Base-by-base conservation (phyloP, 1,140 invertebrate genomes). In the Propsilocerus akamusi region DNA sequence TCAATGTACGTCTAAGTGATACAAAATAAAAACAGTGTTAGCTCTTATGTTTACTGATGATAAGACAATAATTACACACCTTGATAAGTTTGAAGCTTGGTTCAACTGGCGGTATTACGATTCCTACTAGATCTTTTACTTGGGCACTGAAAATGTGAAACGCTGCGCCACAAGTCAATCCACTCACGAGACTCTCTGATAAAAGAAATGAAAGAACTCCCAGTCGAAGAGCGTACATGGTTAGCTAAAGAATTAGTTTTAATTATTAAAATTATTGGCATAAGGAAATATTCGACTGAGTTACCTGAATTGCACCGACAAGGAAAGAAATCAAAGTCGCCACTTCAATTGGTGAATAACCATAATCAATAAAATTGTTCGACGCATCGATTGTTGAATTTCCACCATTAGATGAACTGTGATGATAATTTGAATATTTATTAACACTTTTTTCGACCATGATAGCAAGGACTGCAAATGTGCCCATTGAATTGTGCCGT, bases 401-500 rank as follows among this genome's bases (percentile, higher is more conserved):
- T 50, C 51, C 41, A n/a, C n/a, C n/a, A n/a, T n/a, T n/a, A n/a
- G n/a, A n/a, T 17, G 47, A 20, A 17, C 11, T 51, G 7, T 30
- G 26, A n/a, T 7, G 11, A 24, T 59, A 56, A 12, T 57, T 59
- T 14, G 58, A 54, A 49, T 57, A 58, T 11, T 56, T 58, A 25
- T 62, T 51, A 25, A 65, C 63, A n/a, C 83, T 76, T 71, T 88
- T 90, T n/a, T 83, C 83, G 4, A 85, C 81, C 87, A 94, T 90
- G 57, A 93, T 72, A 59, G 85, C 88, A 46, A 85, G 74, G 0
- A 93, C 80, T 14, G 89, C 87, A 67, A 92, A 93, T 1, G 87
- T 89, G 73, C 93, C 93, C 68, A 96, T 83, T 2, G 92, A 96
- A 17, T 90, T 78, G 58, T 97, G 93, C 46, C 76, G 75, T 1